Conservation (phyloP, 2,113 vertebrate genomes). For the Melanerpes aurifrons region DNA sequence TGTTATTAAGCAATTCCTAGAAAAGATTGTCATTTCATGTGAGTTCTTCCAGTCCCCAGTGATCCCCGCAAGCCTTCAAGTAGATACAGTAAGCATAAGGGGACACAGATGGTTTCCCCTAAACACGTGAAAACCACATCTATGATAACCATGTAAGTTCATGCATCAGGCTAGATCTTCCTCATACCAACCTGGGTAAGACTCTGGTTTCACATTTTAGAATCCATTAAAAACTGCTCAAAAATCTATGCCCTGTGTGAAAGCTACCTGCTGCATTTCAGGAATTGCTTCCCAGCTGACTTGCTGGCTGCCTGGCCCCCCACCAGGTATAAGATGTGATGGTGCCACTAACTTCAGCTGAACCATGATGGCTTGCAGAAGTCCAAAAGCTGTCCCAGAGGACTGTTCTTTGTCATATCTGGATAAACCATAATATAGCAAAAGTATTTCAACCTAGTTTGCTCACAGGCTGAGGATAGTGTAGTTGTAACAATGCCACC, state of each 20-base stretch:
- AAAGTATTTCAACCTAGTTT: not conserved
- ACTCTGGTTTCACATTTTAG: not conserved
- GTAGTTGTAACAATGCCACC: not conserved
- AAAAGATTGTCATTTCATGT: not conserved
- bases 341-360: not conserved
- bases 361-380: not conserved
- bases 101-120: not conserved
- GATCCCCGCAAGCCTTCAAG: not conserved
- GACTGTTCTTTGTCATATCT: not conserved
- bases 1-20: not conserved
- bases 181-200: not conserved
- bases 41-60: not conserved
- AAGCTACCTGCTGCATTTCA: not conserved
- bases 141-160: not conserved
- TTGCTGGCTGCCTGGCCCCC: not conserved
- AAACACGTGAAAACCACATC: not conserved
- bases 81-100: fast-evolving
- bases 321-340: not conserved
- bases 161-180: not conserved
- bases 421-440: not conserved
- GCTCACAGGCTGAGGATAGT: not conserved
- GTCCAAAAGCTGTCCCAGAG: not conserved
- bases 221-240: not conserved
- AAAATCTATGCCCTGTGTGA: not conserved
- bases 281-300: not conserved